Base-by-base conservation (phyloP, 2,888 invertebrate species). In the Andrena minutula region DNA sequence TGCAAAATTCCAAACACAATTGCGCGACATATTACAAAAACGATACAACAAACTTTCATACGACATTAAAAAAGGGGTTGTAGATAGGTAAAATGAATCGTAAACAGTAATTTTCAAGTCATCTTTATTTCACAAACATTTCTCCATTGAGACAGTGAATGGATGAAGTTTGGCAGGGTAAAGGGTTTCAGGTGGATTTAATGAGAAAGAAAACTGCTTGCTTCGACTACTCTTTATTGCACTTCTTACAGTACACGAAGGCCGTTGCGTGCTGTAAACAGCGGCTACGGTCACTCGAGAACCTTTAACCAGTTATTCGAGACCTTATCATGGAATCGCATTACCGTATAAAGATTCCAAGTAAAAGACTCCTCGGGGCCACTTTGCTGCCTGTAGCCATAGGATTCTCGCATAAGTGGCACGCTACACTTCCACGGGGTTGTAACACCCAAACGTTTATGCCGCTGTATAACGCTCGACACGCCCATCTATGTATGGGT, bases 401-500 rank as follows among this genome's bases (percentile, higher is more conserved):
- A 35, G 53, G 26, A 64, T 64, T 35, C 16, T 49, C 28, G 28
- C 56, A 16, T 23, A 76, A 69, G 49, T 69, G 76, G 41, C 56
- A 30, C 26, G 10, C 49, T 65, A 63, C 41, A 58, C 20, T n/a
- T 56, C 58, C 30, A 26, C n/a, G 20, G 41, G 8, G 65, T 28
- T 28, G 23, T 26, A 35, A 35, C 51, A 41, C 35, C 28, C 28
- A 7, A 58, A 58, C 65, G 49, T 77, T 74, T 61, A 74, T 41
- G 60, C 35, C 10, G n/a, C 51, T 1, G 68, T 41, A 20, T 28
- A 47, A 10, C 20, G 28, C 56, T 71, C 47, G 47, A 79, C 68
- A 32, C 12, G 4, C 63, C 26, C 32, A 63, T 63, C 56, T 88
- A 87, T 82, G 84, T 85, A 83, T 76, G 83, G 82, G 83, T 88